phyloP scores from a whole-genome alignment of 2,888 invertebrate genomes.

The Erpobdella octoculata region DNA sequence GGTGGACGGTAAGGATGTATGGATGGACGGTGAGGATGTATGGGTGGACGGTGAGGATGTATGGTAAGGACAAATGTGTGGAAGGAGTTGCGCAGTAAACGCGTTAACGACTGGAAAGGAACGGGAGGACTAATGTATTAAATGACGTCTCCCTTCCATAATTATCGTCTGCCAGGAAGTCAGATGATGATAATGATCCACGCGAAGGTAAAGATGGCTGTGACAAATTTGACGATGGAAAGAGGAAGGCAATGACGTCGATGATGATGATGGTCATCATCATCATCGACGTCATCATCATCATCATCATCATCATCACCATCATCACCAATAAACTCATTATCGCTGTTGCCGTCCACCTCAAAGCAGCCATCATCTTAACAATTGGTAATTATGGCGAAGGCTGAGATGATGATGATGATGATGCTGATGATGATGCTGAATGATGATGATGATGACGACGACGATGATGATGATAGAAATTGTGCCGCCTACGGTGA shows the following conservation, averaged over 20 bases:
- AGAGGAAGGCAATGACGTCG: background rate
- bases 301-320: background rate
- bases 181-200: background rate
- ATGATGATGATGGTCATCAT: background rate
- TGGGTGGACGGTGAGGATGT: too few species aligned
- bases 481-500: background rate
- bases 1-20: background rate
- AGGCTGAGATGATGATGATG: background rate
- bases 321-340: too few species aligned
- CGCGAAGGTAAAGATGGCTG: background rate
- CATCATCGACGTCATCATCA: background rate
- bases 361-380: background rate
- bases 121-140: too few species aligned
- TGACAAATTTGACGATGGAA: background rate
- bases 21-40: too few species aligned
- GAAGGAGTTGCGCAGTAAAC: too few species aligned
- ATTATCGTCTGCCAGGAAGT: conserved; percentile 5
- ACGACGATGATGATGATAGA: background rate
- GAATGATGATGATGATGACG: background rate
- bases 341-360: too few species aligned
- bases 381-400: background rate
- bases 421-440: background rate
- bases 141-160: background rate
- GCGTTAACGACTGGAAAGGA: too few species aligned
- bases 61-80: too few species aligned